phyloP scores from a whole-genome alignment of 1,140 invertebrate species.

The Macrobrachium nipponense region DNA sequence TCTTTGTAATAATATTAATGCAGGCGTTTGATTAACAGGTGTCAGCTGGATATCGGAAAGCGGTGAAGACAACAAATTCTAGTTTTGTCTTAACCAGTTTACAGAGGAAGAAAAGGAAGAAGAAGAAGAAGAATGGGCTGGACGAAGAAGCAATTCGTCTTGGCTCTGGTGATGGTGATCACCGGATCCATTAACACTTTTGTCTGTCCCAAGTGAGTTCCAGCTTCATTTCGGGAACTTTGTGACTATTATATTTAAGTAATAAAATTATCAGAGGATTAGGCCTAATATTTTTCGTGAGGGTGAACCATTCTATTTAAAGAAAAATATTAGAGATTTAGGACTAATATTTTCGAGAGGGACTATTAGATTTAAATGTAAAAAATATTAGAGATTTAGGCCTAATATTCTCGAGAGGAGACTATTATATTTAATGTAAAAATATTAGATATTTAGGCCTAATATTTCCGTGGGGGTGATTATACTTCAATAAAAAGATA shows the following conservation, averaged over 20 bases:
- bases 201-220: constrained; percentile 49
- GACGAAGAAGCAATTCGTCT: constrained; percentile 37
- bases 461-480: not conserved
- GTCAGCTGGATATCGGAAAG: too few species aligned
- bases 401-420: too few species aligned
- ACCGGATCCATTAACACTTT: constrained; percentile 46
- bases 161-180: constrained; percentile 38
- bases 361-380: too few species aligned
- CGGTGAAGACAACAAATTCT: too few species aligned
- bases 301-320: not conserved
- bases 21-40: too few species aligned
- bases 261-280: not conserved
- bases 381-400: too few species aligned
- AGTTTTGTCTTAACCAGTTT: not conserved
- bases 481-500: too few species aligned
- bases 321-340: too few species aligned
- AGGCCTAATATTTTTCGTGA: not conserved
- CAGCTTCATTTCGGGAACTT: not conserved
- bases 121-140: constrained; percentile 28
- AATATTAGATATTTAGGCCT: not conserved
- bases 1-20: too few species aligned
- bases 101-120: too few species aligned
- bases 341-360: too few species aligned
- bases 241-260: not conserved
- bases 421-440: not conserved